A percentile compares a stretch with the other conserved stretches of the same genome.
phyloP scores from a whole-genome alignment of 2,113 vertebrate species.

The Chrysemys picta region DNA sequence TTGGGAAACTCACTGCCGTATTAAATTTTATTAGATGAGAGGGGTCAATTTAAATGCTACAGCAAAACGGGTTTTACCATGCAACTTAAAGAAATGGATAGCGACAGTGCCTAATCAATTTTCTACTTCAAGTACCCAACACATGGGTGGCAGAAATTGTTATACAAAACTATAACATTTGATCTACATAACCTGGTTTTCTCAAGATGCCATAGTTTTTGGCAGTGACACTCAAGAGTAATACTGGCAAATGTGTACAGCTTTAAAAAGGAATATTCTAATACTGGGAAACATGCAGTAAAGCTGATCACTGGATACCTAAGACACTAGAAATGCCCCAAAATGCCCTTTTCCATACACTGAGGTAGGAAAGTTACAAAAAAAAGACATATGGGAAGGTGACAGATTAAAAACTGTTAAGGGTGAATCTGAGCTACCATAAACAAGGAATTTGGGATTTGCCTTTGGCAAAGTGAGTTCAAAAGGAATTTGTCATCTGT shows the following conservation, averaged over 20 bases:
- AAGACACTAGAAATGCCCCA: background rate
- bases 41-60: background rate
- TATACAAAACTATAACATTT: background rate
- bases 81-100: background rate
- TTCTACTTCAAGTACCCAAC: background rate
- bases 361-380: background rate
- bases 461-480: background rate
- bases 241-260: background rate
- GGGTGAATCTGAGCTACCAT: background rate
- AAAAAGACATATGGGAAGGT: background rate
- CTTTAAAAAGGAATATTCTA: background rate
- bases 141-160: background rate
- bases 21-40: constrained; percentile 62
- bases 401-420: background rate
- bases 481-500: background rate
- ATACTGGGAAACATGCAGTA: background rate
- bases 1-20: constrained; percentile 1
- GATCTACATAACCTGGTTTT: background rate
- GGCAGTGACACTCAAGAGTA: background rate
- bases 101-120: constrained; percentile 6
- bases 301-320: background rate
- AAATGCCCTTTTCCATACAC: background rate
- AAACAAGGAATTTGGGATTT: background rate
- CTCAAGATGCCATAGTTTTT: background rate
- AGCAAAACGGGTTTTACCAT: constrained; percentile 17